These are phyloP conservation scores for Raillietiella orientalis DNA, from an alignment of 2,888 invertebrate species.

Conservation along the genomic window DNA sequence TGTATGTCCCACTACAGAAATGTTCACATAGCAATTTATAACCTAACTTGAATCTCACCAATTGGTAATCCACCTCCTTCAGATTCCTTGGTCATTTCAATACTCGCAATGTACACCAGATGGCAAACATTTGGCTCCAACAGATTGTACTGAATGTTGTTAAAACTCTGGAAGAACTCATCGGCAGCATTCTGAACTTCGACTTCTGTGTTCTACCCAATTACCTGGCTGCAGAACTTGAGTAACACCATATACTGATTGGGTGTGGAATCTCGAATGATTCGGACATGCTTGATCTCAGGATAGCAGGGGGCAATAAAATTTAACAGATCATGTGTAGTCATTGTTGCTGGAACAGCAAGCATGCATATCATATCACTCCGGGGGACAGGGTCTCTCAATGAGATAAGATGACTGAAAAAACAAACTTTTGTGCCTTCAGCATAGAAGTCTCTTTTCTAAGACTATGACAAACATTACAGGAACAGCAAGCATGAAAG, in stretches of 20 bases:
- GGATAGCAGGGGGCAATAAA: constrained; percentile 79
- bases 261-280: constrained; percentile 51
- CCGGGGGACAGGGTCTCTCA: constrained; percentile 25
- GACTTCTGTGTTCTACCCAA: too few relatives aligned
- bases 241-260: constrained; percentile 94
- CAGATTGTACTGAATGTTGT: constrained; percentile 70
- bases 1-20: constrained; percentile 29
- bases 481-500: too few relatives aligned
- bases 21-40: background rate
- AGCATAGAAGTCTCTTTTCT: background rate
- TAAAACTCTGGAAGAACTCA: constrained; percentile 71
- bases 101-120: constrained; percentile 73
- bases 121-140: constrained; percentile 73
- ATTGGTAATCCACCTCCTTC: constrained; percentile 19
- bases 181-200: constrained; percentile 42
- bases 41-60: background rate
- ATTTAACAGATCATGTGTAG: constrained; percentile 66
- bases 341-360: constrained; percentile 60
- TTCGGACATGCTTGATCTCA: constrained; percentile 60
- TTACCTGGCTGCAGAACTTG: constrained; percentile 38
- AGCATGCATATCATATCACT: constrained; percentile 62
- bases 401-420: constrained; percentile 33
- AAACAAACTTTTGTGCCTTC: constrained; percentile 6
- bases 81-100: constrained; percentile 41
- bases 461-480: too few relatives aligned